phyloP scores from a whole-genome alignment of 2,888 invertebrate species.

The Kryphioiulus occultus region DNA sequence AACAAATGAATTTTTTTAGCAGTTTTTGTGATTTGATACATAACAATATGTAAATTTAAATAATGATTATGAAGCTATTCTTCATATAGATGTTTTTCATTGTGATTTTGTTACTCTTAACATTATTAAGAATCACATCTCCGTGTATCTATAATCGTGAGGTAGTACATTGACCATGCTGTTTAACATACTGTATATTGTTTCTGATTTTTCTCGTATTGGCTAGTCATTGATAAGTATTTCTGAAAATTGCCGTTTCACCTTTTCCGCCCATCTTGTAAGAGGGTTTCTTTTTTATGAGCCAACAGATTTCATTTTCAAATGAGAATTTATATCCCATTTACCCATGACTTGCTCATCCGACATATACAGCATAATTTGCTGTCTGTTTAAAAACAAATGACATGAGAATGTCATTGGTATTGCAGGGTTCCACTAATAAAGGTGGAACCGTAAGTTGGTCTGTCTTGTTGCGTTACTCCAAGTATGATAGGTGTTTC shows the following conservation, averaged over 20 bases:
- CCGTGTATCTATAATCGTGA: not conserved
- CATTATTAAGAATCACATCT: not conserved
- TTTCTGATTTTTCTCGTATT: not conserved
- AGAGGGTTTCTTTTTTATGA: not conserved
- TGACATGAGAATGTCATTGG: too few relatives aligned
- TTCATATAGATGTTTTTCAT: not conserved
- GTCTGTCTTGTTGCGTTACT: too few relatives aligned
- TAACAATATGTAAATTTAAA: constrained; percentile 1
- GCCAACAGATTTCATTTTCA: not conserved
- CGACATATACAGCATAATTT: not conserved
- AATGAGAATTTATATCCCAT: too few relatives aligned
- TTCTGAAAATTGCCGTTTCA: not conserved
- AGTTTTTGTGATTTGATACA: constrained; percentile 12
- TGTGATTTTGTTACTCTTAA: not conserved
- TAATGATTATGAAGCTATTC: constrained; percentile 18
- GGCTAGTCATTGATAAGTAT: not conserved
- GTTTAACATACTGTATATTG: not conserved
- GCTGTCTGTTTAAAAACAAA: too few relatives aligned
- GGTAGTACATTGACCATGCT: not conserved
- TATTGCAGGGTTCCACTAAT: too few relatives aligned
- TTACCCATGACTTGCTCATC: too few relatives aligned
- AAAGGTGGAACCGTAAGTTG: too few relatives aligned
- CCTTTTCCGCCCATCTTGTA: not conserved
- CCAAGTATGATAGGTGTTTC: too few relatives aligned
- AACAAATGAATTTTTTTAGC: constrained; percentile 29